phyloP scores from a whole-genome alignment of 2,113 vertebrate genomes.

The Dinomys branickii region DNA sequence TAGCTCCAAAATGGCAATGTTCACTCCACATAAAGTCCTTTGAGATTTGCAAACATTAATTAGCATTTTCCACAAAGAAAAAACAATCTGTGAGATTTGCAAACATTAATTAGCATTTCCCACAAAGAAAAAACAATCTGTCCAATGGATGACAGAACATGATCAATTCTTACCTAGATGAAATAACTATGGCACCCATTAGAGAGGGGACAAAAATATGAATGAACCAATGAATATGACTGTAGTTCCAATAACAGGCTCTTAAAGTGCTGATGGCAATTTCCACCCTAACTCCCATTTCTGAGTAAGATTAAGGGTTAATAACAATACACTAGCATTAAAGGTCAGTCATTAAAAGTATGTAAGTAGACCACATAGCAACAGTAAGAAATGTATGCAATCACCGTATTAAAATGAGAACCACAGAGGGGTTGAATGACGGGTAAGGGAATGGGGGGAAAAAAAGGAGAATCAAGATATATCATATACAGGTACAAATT shows the following conservation, averaged over 20 bases:
- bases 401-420: background rate
- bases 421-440: background rate
- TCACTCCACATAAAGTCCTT: slow-evolving; percentile 1
- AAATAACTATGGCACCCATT: background rate
- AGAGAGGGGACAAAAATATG: background rate
- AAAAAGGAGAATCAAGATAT: background rate
- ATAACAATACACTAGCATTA: background rate
- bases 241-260: background rate
- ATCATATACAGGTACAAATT: background rate
- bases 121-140: background rate
- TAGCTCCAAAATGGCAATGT: background rate
- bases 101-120: background rate
- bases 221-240: background rate
- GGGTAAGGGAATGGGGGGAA: background rate
- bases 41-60: slow-evolving; percentile 41
- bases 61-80: background rate
- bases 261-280: slow-evolving; percentile 1
- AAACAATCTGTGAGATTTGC: too few relatives aligned
- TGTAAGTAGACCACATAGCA: background rate
- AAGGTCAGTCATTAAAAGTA: background rate
- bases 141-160: background rate
- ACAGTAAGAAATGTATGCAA: slow-evolving; percentile 1
- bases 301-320: slow-evolving; percentile 15
- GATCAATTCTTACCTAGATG: background rate
- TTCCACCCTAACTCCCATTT: slow-evolving; percentile 18